Evolutionary conservation across 2,113 vertebrate genomes (phyloP), one percentile per base, ranked within the genome.

Genomic region (Turdus rufiventris): DNA sequence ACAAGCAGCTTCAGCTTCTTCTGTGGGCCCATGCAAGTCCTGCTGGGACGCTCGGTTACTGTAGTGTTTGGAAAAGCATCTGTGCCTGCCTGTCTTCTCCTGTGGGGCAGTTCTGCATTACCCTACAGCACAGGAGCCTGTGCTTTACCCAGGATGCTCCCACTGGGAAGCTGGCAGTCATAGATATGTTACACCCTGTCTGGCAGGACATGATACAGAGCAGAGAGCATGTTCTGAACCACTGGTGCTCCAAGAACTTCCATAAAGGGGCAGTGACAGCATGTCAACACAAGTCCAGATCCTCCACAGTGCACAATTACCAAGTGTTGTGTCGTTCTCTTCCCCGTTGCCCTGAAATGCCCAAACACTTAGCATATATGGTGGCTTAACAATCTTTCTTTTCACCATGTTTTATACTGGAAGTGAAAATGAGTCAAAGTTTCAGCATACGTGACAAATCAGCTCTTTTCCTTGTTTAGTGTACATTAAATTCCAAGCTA

Each of bases 21-120:
- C n/a, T 45, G 18, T n/a, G 24, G 6, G 6, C 70, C 24, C 0
- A 0, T 21, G 25, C 0, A 6, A 70, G 21, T 73, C 14, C 71
- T 7, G 0, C 53, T 73, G 58, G 20, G 33, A 45, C 58, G 19
- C 51, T 9, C 3, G 2, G 23, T 57, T 76, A 15, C 43, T 75
- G 25, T 28, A 56, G 29, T 31, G 10, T 51, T 80, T 38, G 16
- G 14, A 73, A 83, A 88, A 94, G 19, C 58, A 14, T 68, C 36
- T 85, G 10, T 48, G 28, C 36, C 43, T 77, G 16, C 51, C 61
- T 88, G 56, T 26, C 34, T 76, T 73, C 48, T 77, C 26, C 56
- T 62, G 11, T 23, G 20, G 7, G 18, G 26, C 1, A 2, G 5
- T 62, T 71, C 15, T 50, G 23, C 18, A 5, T 17, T 78, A 33